Evolutionary conservation across 2,113 vertebrate species (phyloP).

Genomic region (Callaeas wilsoni): DNA sequence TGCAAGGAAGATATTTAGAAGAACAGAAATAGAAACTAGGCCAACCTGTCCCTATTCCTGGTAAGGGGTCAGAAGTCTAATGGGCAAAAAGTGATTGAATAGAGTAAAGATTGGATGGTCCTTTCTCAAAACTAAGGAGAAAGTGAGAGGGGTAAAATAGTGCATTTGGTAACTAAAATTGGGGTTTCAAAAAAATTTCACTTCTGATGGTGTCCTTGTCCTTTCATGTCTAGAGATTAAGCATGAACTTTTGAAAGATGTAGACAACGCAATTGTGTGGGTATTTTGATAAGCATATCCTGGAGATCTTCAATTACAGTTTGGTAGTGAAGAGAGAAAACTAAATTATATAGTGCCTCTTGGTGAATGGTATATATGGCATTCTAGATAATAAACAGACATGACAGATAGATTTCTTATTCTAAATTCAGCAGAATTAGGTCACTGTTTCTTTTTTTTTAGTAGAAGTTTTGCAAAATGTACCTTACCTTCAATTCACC

Average conservation of each 20-base stretch:
- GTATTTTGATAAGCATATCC: not conserved
- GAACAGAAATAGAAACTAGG: not conserved
- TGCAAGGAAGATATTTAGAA: not conserved
- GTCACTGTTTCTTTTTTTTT: not conserved
- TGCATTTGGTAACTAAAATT: not conserved
- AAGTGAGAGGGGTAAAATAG: not conserved
- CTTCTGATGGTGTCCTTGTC: not conserved
- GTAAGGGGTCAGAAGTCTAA: not conserved
- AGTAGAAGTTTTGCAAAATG: not conserved
- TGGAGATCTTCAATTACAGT: conserved; percentile 27
- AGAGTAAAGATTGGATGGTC: not conserved
- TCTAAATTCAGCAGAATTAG: not conserved
- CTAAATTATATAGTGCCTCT: not conserved
- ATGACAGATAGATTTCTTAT: not conserved
- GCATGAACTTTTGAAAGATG: not conserved
- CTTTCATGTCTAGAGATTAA: not conserved
- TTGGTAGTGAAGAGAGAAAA: not conserved
- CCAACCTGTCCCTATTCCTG: not conserved
- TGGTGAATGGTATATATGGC: not conserved
- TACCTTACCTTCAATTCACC: not conserved
- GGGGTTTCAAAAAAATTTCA: not conserved
- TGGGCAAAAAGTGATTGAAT: not conserved
- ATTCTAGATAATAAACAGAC: not conserved
- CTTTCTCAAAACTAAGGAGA: not conserved
- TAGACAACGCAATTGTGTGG: not conserved